These are phyloP conservation scores for Spodoptera picta DNA, from an alignment of 2,888 invertebrate species.

Conservation along the genomic window DNA sequence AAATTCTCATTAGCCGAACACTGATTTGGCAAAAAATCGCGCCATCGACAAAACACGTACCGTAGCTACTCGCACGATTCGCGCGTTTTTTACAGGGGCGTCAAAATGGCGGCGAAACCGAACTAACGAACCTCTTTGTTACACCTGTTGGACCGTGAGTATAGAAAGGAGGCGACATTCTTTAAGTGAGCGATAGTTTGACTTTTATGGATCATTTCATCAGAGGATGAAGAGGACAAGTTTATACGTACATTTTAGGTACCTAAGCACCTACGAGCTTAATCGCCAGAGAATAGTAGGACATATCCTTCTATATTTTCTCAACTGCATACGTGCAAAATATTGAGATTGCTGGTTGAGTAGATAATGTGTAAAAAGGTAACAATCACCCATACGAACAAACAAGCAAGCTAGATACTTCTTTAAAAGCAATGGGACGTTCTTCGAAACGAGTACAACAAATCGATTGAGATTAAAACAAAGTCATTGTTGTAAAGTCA, in stretches of 20 bases:
- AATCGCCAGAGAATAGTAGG: too few species aligned
- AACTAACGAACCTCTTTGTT: slow-evolving; percentile 85
- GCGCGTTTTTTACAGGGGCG: slow-evolving; percentile 57
- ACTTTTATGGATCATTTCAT: slow-evolving; percentile 45
- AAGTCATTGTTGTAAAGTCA: too few species aligned
- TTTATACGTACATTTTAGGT: not conserved
- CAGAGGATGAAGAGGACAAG: slow-evolving; percentile 13
- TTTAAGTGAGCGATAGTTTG: slow-evolving; percentile 43
- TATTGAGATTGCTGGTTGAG: too few species aligned
- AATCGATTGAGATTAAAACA: too few species aligned
- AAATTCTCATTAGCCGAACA: slow-evolving; percentile 31
- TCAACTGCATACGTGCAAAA: too few species aligned
- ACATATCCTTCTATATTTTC: too few species aligned
- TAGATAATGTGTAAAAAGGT: too few species aligned
- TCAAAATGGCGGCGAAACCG: slow-evolving; percentile 65
- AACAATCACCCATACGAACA: too few species aligned
- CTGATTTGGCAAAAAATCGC: slow-evolving; percentile 39
- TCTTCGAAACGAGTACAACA: too few species aligned
- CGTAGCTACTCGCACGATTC: slow-evolving; percentile 23
- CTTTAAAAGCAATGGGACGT: too few species aligned
- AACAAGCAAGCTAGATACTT: too few species aligned
- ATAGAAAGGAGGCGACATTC: slow-evolving; percentile 52
- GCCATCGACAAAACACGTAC: slow-evolving; percentile 55
- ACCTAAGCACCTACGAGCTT: too few species aligned
- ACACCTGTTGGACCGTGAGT: slow-evolving; percentile 67